A percentile compares a stretch with the other conserved stretches of the same genome.
These are phyloP conservation scores for Drosophila punjabiensis DNA, from an alignment of 1,140 invertebrate species.

Conservation along the genomic window DNA sequence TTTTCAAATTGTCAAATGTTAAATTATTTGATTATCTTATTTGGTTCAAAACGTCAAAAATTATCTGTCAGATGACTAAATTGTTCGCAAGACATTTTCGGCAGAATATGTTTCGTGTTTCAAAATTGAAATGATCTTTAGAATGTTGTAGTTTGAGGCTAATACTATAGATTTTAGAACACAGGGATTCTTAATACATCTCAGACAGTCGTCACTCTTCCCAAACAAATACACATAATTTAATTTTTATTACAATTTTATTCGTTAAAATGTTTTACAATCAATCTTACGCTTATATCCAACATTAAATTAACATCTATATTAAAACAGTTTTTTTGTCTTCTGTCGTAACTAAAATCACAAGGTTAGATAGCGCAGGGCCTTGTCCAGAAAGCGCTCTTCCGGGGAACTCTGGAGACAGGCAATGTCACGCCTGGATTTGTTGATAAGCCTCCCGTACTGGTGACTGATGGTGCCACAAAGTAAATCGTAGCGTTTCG, in stretches of 20 bases:
- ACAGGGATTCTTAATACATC: no score
- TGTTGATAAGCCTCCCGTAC: conserved; percentile 19
- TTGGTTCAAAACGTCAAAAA: no score
- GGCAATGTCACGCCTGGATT: conserved; percentile 46
- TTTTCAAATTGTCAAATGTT: no score
- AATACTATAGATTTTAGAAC: no score
- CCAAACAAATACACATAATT: no score
- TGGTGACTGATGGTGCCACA: conserved; percentile 37
- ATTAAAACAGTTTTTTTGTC: conserved; percentile 17
- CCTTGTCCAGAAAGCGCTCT: conserved; percentile 69
- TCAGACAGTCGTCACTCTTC: no score
- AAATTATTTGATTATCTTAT: no score
- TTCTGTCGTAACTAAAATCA: conserved; percentile 25
- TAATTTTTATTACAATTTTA: conserved; percentile 3
- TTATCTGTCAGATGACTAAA: no score
- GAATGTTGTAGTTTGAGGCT: background rate
- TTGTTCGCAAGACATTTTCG: no score
- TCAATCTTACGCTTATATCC: background rate
- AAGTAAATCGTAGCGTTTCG: conserved; percentile 15
- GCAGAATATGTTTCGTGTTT: background rate
- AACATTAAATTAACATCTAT: background rate
- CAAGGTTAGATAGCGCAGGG: conserved; percentile 78
- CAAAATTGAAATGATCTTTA: background rate
- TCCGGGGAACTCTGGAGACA: conserved; percentile 42
- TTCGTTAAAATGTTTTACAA: conserved; percentile 15